Conservation (phyloP, 30 jellyfish, hydroid and myxozoan genomes). For the Sanderia malayensis region DNA sequence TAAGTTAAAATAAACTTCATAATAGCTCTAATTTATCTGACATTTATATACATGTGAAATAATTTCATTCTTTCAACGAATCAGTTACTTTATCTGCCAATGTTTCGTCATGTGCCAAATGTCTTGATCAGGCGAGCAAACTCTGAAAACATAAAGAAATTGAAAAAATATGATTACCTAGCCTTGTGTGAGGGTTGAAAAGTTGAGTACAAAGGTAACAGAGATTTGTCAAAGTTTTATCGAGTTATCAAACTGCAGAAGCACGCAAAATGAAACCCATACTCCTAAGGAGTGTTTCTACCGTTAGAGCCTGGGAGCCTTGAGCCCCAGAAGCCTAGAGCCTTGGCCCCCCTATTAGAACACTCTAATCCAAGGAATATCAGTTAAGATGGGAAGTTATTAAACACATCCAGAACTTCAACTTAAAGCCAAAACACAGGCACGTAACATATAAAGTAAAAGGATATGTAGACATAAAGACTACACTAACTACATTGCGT, state of each 20-base stretch:
- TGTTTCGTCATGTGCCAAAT: conserved; percentile 44
- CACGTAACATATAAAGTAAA: not conserved
- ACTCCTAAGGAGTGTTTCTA: no score
- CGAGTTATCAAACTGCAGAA: no score
- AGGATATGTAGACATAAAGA: not conserved
- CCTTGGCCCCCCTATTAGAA: no score
- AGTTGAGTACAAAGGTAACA: no score
- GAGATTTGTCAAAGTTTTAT: no score
- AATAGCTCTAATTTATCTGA: no score
- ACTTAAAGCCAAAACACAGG: not conserved
- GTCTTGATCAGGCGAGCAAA: conserved; percentile 46
- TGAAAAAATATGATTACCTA: not conserved
- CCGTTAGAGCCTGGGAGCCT: no score
- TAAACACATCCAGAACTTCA: not conserved
- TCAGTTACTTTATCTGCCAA: not conserved
- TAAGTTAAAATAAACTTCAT: no score
- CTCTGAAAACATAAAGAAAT: conserved; percentile 13
- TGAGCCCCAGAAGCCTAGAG: no score
- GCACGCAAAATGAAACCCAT: no score
- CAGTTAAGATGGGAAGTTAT: not conserved
- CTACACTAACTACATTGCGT: no score
- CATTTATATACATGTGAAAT: not conserved
- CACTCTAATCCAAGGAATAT: not conserved
- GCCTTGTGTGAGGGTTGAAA: no score
- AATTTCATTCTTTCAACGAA: not conserved